These are phyloP conservation scores for western clawed frog (Xenopus tropicalis) DNA, from an alignment of 2,113 vertebrate species.

Conservation along the genomic window UCB_Xtro_10.0 CM004443.2:148532001-148532500, in stretches of 20 bases:
- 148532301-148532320: too few species aligned
- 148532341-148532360: too few species aligned
- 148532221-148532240: background rate
- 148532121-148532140: constrained; percentile 17
- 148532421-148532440: too few species aligned
- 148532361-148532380: too few species aligned
- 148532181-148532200: constrained; percentile 16
- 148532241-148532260: background rate
- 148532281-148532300: too few species aligned
- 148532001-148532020: constrained; percentile 44
- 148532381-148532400: too few species aligned
- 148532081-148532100: constrained; percentile 36
- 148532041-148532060: constrained; percentile 38
- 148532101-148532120: constrained; percentile 42
- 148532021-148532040: constrained; percentile 41
- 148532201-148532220: background rate
- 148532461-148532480: too few species aligned
- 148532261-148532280: too few species aligned
- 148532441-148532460: too few species aligned
- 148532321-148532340: too few species aligned
- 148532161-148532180: background rate
- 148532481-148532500: too few species aligned
- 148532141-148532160: constrained; percentile 28
- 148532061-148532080: constrained; percentile 58
- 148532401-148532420: too few species aligned